A percentile compares a stretch with the other conserved stretches of the same genome.
Evolutionary conservation across 2,888 invertebrate species (phyloP).

Genomic region (Drosophila histrio): DNA sequence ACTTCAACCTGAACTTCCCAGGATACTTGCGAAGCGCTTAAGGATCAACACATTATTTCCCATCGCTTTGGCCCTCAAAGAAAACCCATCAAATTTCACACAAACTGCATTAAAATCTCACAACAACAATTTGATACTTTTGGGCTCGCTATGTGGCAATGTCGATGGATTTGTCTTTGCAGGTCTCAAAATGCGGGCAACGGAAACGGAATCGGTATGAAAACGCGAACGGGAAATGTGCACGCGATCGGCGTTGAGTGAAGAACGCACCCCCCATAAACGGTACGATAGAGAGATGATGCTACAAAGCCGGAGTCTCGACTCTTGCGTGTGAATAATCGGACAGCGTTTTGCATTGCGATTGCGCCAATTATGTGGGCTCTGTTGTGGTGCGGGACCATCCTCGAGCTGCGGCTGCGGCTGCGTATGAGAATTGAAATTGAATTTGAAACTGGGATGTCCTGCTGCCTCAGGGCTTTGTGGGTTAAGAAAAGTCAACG

Average conservation of each 20-base stretch:
- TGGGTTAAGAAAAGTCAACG: constrained; percentile 51
- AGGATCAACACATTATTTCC: constrained; percentile 61
- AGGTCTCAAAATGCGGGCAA: constrained; percentile 75
- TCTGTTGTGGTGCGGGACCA: constrained; percentile 39
- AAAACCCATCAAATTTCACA: constrained; percentile 46
- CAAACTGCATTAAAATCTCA: constrained; percentile 59
- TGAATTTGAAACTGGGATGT: constrained; percentile 19
- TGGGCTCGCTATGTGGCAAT: constrained; percentile 62
- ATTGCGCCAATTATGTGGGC: constrained; percentile 71
- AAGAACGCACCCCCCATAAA: constrained; percentile 61
- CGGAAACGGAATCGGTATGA: constrained; percentile 17
- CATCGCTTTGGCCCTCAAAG: constrained; percentile 45
- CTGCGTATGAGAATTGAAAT: constrained; percentile 5
- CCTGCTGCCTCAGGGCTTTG: constrained; percentile 31
- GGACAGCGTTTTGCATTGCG: constrained; percentile 72
- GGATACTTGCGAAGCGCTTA: constrained; percentile 28
- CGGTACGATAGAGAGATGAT: constrained; percentile 26
- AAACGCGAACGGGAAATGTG: constrained; percentile 43
- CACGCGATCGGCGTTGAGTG: constrained; percentile 70
- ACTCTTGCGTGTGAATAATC: constrained; percentile 67
- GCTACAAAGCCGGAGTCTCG: constrained; percentile 26
- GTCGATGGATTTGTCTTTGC: constrained; percentile 52
- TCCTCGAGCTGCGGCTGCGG: constrained; percentile 9
- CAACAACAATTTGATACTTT: constrained; percentile 77
- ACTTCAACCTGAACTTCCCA: constrained; percentile 50